phyloP scores from a whole-genome alignment of 2,113 vertebrate genomes.

The Lota lota region DNA sequence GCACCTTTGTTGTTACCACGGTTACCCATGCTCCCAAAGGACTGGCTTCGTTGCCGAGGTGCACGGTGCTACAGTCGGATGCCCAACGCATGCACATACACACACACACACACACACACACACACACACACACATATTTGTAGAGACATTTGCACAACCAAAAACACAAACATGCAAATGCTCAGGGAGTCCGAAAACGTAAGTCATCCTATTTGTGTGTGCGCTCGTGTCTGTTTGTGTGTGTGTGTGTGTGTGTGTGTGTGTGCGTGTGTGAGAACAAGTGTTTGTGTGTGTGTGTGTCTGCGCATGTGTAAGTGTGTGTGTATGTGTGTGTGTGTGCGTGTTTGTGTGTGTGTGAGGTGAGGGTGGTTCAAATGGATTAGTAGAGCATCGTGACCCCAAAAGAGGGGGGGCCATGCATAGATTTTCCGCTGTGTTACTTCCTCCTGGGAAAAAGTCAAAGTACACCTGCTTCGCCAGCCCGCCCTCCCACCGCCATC shows the following conservation, averaged over 20 bases:
- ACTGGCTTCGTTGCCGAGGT: slow-evolving; percentile 21
- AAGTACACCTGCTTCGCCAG: slow-evolving; percentile 41
- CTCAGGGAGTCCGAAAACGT: slow-evolving; percentile 7
- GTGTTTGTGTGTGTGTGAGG: background rate
- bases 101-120: background rate
- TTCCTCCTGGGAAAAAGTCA: slow-evolving; percentile 44
- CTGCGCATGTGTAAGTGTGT: background rate
- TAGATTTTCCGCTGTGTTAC: slow-evolving; percentile 56
- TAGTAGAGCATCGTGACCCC: slow-evolving; percentile 37
- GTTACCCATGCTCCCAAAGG: slow-evolving; percentile 19
- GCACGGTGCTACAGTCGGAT: slow-evolving; percentile 13
- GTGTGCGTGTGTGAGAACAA: background rate
- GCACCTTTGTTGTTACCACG: slow-evolving; percentile 35
- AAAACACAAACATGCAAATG: background rate
- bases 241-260: background rate
- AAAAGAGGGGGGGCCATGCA: slow-evolving; percentile 26
- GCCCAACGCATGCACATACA: slow-evolving; percentile 5
- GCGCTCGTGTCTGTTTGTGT: background rate
- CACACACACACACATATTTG: too few species aligned
- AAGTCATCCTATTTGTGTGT: slow-evolving; percentile 49
- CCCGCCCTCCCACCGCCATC: slow-evolving; percentile 1
- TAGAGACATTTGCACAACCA: background rate
- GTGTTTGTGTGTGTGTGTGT: background rate
- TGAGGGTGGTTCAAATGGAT: slow-evolving; percentile 42
- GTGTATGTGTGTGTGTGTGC: background rate